Percentiles rank a stretch among this genome's conserved stretches.
These are phyloP conservation scores for Trichosurus vulpecula DNA, from an alignment of 2,797 vertebrate species.

Conservation along the genomic window DNA sequence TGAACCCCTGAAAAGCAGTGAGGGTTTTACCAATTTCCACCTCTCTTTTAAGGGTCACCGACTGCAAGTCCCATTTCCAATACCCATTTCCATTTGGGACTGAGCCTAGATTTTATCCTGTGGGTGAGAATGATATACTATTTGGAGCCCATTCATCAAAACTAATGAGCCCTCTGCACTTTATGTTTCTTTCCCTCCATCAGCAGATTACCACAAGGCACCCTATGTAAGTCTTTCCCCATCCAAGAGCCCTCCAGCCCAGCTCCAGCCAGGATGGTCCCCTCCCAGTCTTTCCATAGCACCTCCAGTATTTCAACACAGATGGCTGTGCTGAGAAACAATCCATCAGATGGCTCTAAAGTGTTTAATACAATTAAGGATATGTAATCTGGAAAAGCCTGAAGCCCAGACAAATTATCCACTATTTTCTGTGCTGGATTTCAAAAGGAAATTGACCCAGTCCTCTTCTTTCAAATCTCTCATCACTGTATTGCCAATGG, in stretches of 20 bases:
- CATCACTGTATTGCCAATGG: neutral
- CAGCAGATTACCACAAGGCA: slow-evolving; percentile 17
- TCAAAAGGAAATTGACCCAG: slow-evolving; percentile 60
- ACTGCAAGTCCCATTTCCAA: neutral
- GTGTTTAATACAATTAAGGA: slow-evolving; percentile 73
- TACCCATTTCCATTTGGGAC: neutral
- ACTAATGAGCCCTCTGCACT: slow-evolving; percentile 72
- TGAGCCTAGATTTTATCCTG: slow-evolving; percentile 49
- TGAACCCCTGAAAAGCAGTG: neutral
- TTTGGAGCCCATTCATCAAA: slow-evolving; percentile 75
- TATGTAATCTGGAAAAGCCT: slow-evolving; percentile 69
- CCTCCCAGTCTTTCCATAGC: slow-evolving; percentile 44
- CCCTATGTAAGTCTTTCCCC: neutral
- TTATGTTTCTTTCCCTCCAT: slow-evolving; percentile 65
- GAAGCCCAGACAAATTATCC: slow-evolving; percentile 55
- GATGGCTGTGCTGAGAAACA: slow-evolving; percentile 66
- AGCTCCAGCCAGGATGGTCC: slow-evolving; percentile 12
- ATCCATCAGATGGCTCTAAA: slow-evolving; percentile 67
- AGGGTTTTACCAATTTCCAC: neutral
- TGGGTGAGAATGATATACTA: slow-evolving; percentile 40
- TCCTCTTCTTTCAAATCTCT: neutral
- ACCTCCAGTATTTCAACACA: slow-evolving; percentile 66
- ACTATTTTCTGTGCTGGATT: slow-evolving; percentile 50
- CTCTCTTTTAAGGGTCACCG: slow-evolving; percentile 18
- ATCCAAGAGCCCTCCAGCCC: slow-evolving; percentile 58